Conservation (phyloP, 2,888 invertebrate species). For the Esperia sulphurella region DNA sequence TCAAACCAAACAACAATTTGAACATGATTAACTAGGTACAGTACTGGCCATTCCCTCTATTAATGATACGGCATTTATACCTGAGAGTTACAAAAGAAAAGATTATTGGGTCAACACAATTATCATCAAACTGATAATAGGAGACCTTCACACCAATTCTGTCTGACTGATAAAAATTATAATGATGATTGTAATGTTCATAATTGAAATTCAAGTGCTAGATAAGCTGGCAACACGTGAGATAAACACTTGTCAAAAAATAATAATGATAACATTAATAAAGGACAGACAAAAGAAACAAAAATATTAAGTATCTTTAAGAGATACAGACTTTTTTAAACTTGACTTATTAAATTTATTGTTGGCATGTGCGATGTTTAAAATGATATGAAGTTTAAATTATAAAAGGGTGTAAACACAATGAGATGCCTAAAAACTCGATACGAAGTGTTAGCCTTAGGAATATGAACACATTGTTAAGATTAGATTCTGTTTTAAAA, state of each 20-base stretch:
- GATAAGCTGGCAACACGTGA: constrained; percentile 11
- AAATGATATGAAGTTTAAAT: no score
- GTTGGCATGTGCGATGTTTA: no score
- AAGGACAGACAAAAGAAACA: no score
- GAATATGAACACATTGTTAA: no score
- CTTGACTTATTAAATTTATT: no score
- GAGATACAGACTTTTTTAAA: no score
- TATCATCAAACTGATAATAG: constrained; percentile 52
- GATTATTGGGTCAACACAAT: constrained; percentile 57
- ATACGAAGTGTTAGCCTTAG: no score
- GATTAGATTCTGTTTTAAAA: no score
- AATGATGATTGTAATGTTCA: constrained; percentile 21
- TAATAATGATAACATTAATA: no score
- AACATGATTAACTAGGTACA: constrained; percentile 33
- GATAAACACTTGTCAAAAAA: background rate
- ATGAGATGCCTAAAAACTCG: no score
- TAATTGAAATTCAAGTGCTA: constrained; percentile 20
- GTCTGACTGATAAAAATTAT: constrained; percentile 47
- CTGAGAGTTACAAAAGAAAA: constrained; percentile 47
- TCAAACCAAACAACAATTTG: constrained; percentile 26
- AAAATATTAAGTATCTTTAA: no score
- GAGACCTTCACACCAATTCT: constrained; percentile 61
- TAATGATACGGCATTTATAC: constrained; percentile 46
- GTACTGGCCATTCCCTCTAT: constrained; percentile 8
- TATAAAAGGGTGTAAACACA: no score